These are phyloP conservation scores for Clunio marinus DNA, from an alignment of 2,888 invertebrate species.

Conservation along the genomic window DNA sequence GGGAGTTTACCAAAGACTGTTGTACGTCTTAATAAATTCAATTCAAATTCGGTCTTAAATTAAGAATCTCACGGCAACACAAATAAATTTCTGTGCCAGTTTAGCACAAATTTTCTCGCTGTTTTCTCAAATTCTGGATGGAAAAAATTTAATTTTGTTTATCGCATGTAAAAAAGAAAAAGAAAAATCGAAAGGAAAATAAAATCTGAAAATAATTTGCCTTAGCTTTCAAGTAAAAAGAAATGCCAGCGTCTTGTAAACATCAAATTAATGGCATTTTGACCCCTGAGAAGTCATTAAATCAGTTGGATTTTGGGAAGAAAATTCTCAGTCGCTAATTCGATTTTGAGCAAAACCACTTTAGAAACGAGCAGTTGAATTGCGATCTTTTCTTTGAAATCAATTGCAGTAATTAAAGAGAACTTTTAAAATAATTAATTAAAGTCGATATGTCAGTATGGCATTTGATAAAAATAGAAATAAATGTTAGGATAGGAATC, in stretches of 20 bases:
- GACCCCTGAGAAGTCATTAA: constrained; percentile 49
- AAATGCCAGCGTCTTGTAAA: constrained; percentile 47
- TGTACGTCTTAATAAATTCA: neutral
- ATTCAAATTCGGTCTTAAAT: neutral
- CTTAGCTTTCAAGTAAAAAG: constrained; percentile 39
- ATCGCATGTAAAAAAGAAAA: constrained; percentile 15
- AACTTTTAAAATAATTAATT: neutral
- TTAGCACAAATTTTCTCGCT: neutral
- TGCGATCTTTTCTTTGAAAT: no score
- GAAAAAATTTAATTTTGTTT: constrained; percentile 30
- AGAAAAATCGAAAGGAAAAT: constrained; percentile 2
- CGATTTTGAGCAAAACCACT: no score
- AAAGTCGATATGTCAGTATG: neutral
- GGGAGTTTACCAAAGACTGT: no score
- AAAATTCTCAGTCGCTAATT: no score
- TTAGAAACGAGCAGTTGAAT: no score
- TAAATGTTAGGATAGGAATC: neutral
- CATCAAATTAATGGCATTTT: constrained; percentile 49
- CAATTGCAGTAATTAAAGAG: no score
- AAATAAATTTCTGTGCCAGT: constrained; percentile 18
- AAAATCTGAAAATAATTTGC: constrained; percentile 32
- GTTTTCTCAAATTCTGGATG: neutral
- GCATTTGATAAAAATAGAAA: neutral
- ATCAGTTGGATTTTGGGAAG: neutral
- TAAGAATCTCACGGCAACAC: neutral